Conservation (phyloP, 2,888 invertebrate genomes). For the Lasioglossum lativentre region DNA sequence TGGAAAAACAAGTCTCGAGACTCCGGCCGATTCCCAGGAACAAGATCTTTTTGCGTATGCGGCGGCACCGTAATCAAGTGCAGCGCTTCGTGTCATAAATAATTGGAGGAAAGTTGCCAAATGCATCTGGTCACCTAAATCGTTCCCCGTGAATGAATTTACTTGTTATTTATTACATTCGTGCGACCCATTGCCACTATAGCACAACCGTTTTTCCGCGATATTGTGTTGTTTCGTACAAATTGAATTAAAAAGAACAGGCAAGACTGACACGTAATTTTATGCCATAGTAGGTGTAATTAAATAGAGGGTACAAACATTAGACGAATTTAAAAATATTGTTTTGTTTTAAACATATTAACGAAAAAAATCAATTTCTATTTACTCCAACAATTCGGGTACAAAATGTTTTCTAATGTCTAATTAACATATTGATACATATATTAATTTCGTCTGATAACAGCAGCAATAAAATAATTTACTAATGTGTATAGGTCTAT, state of each 20-base stretch:
- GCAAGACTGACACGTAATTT: too few species aligned
- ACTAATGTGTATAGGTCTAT: background rate
- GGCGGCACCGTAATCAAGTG: background rate
- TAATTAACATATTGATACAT: too few species aligned
- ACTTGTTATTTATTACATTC: background rate
- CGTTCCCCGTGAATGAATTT: background rate
- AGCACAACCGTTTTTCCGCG: background rate
- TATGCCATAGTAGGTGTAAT: too few species aligned
- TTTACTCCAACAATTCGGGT: too few species aligned
- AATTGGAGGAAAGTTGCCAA: conserved; percentile 6
- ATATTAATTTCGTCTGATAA: too few species aligned
- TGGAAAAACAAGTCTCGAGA: background rate
- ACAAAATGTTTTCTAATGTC: too few species aligned
- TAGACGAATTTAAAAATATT: too few species aligned
- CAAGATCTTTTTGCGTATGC: background rate
- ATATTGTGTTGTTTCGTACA: background rate
- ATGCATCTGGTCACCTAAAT: background rate
- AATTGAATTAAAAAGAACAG: background rate
- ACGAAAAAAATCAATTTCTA: too few species aligned
- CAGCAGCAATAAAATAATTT: background rate
- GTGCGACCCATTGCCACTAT: background rate
- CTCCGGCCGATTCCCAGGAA: background rate
- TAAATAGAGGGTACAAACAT: too few species aligned
- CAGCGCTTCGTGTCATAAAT: background rate
- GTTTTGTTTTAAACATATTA: too few species aligned